phyloP scores from a whole-genome alignment of 2,888 invertebrate species.

The Apoderus coryli region DNA sequence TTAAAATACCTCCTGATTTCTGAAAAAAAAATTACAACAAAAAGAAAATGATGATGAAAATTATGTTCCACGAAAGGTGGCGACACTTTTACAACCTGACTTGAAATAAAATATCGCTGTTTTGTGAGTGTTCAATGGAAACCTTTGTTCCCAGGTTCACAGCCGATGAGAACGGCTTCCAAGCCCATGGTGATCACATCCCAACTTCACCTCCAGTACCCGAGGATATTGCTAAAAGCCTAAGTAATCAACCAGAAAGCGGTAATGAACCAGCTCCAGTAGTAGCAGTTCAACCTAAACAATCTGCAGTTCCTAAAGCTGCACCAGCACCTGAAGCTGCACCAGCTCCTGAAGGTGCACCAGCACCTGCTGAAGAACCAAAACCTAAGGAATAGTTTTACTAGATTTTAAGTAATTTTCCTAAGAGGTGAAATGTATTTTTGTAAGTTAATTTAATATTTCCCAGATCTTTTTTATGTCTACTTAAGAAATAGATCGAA shows the following conservation, averaged over 20 bases:
- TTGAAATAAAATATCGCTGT: slow-evolving; percentile 1
- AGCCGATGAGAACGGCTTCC: slow-evolving; percentile 59
- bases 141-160: slow-evolving; percentile 36
- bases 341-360: slow-evolving; percentile 5
- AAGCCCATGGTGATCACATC: slow-evolving; percentile 48
- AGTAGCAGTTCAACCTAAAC: background rate
- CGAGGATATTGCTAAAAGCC: slow-evolving; percentile 20
- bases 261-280: slow-evolving; percentile 2
- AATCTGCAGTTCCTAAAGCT: no score
- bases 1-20: no score
- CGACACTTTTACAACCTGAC: slow-evolving; percentile 1
- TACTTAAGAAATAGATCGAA: no score
- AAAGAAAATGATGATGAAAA: no score
- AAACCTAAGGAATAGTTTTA: no score
- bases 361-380: slow-evolving; percentile 6
- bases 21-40: no score
- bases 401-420: no score
- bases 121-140: slow-evolving; percentile 2
- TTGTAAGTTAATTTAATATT: no score
- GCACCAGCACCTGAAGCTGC: slow-evolving; percentile 4
- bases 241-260: background rate
- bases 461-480: no score
- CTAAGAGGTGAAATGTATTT: no score
- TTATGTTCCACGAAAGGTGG: no score
- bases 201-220: slow-evolving; percentile 37